Evolutionary conservation across 2,797 vertebrate genomes (phyloP), one percentile per base, ranked within the genome.

Genomic region (Syndactyla subalaris): DNA sequence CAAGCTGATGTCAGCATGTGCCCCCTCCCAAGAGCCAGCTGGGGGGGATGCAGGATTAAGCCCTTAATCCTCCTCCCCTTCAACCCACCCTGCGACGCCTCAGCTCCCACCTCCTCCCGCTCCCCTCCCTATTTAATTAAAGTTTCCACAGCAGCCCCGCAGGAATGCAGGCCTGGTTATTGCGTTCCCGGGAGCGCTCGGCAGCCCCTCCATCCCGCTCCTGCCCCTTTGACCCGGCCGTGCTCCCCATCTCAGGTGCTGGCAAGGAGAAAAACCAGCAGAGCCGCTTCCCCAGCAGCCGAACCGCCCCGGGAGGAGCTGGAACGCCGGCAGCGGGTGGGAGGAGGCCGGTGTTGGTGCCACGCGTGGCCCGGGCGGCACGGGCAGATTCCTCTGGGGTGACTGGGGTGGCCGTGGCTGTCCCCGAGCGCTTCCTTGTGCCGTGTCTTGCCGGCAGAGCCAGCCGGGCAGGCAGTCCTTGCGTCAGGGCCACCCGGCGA

Each of bases 141-240:
- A 98, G 96, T 99, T 98, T 98, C 99, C 98, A 97, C 98, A 98
- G 98, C 98, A 98, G 98, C 96, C 79, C 98, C 88, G 84, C 96
- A 98, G 98, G 99, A 99, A 99, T 99, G 98, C 98, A 24, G 92
- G 95, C 94, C 92, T 94, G 92, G 95, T 96, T 97, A 97, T 96
- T 97, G 95, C 97, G 93, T 97, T 97, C 88, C 96, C 96, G 27
- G 2, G 74, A 74, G 80, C 21, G 1, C 70, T 41, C n/a, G 23
- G 41, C 20, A 32, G 85, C 77, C 73, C 78, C 88, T 92, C 90
- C 22, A 10, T 82, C 80, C 76, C 4, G 18, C 92, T 95, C 75
- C 89, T 95, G 94, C 95, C 95, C 88, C 94, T 84, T 88, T 93
- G 96, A 91, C 96, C 92, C 63, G 10, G 92, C 95, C 26, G 11